phyloP scores from a whole-genome alignment of 2,113 vertebrate species.

The Festucalex cinctus region DNA sequence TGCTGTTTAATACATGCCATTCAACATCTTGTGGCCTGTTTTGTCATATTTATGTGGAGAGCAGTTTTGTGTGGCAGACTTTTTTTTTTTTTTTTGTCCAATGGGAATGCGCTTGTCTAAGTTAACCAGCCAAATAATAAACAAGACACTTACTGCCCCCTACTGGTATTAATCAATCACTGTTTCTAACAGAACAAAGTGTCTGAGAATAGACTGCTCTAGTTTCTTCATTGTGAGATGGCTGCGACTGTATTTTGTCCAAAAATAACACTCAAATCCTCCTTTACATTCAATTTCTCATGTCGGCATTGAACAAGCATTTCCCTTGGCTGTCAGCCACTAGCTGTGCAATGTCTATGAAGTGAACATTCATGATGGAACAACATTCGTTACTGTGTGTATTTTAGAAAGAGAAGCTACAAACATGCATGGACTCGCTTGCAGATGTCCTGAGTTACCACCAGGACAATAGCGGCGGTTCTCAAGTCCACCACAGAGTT shows the following conservation, averaged over 20 bases:
- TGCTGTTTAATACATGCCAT: slow-evolving; percentile 70
- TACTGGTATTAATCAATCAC: slow-evolving; percentile 61
- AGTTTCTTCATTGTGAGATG: slow-evolving; percentile 64
- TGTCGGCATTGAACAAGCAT: slow-evolving; percentile 57
- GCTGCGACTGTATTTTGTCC: slow-evolving; percentile 65
- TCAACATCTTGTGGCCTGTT: slow-evolving; percentile 54
- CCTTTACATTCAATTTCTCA: slow-evolving; percentile 64
- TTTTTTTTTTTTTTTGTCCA: slow-evolving; percentile 54
- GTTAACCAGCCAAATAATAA: slow-evolving; percentile 34
- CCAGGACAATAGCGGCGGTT: slow-evolving; percentile 68
- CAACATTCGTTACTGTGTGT: slow-evolving; percentile 22
- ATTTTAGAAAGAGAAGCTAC: slow-evolving; percentile 83
- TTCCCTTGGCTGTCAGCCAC: slow-evolving; percentile 46
- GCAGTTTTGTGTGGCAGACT: slow-evolving; percentile 59
- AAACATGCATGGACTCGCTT: slow-evolving; percentile 75
- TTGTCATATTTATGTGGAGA: slow-evolving; percentile 69
- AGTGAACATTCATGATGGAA: slow-evolving; percentile 28
- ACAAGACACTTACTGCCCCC: slow-evolving; percentile 75
- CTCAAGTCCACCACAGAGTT: slow-evolving; percentile 81
- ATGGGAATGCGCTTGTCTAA: slow-evolving; percentile 35
- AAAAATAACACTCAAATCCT: slow-evolving; percentile 70
- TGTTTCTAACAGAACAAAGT: slow-evolving; percentile 56
- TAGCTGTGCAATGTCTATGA: slow-evolving; percentile 7
- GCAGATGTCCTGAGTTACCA: slow-evolving; percentile 83
- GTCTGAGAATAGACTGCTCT: slow-evolving; percentile 70